A percentile compares a stretch with the other conserved stretches of the same genome.
These are phyloP conservation scores for Acanthis flammea DNA, from an alignment of 2,797 vertebrate species.

Conservation along the genomic window DNA sequence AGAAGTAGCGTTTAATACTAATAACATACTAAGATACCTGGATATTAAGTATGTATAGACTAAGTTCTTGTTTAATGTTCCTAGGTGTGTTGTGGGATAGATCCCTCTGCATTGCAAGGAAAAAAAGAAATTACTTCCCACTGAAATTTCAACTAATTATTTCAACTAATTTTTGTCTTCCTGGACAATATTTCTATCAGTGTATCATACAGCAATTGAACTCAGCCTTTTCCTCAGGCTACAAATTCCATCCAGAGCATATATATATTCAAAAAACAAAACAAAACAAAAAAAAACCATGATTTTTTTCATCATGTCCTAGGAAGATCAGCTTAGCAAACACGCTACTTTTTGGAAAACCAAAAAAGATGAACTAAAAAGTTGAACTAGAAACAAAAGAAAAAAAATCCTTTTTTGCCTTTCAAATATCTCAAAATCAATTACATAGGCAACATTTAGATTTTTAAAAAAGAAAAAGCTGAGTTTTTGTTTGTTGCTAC, in stretches of 20 bases:
- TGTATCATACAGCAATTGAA: background rate
- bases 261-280: too few relatives aligned
- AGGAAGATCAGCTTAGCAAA: background rate
- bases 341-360: background rate
- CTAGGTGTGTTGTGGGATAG: background rate
- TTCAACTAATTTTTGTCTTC: background rate
- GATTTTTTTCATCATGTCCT: background rate
- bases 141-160: background rate
- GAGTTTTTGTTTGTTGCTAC: background rate
- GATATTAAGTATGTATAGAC: background rate
- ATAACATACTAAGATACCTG: background rate
- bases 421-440: background rate
- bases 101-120: background rate
- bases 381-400: background rate
- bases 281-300: too few relatives aligned
- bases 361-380: background rate
- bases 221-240: background rate
- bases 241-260: background rate
- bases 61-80: background rate
- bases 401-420: background rate
- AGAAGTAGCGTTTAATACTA: background rate
- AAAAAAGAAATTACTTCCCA: background rate
- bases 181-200: background rate
- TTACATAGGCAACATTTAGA: fast-evolving
- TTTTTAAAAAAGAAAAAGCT: background rate